These are phyloP conservation scores for Halcyon leucocephala DNA, from an alignment of 2,797 vertebrate species.

Conservation along the genomic window DNA sequence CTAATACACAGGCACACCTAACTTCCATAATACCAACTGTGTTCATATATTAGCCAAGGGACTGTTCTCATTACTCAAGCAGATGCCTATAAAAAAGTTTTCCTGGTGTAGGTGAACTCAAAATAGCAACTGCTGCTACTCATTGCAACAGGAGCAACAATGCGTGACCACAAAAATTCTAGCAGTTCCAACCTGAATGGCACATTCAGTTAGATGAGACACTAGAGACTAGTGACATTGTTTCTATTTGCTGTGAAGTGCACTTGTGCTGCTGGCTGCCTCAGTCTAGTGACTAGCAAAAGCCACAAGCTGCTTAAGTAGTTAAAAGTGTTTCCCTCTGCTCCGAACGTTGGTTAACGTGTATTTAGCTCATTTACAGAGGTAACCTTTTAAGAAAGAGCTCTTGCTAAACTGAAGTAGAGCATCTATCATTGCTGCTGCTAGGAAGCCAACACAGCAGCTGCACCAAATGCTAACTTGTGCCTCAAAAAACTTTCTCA, in stretches of 20 bases:
- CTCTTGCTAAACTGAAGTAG: not conserved
- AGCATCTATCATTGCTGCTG: not conserved
- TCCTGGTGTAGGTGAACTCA: not conserved
- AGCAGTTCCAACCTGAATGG: not conserved
- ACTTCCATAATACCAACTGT: not conserved
- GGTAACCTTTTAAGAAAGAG: not conserved
- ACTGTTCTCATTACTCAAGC: not conserved
- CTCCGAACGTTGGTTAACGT: not conserved
- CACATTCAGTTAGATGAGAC: not conserved
- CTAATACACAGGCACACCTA: not conserved
- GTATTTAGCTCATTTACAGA: not conserved
- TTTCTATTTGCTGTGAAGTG: not conserved
- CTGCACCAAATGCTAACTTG: not conserved
- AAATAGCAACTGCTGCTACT: not conserved
- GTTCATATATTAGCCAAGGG: not conserved
- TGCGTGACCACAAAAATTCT: not conserved
- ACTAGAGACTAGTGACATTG: not conserved
- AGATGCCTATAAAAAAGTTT: not conserved
- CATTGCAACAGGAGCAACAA: not conserved
- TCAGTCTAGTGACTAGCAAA: not conserved
- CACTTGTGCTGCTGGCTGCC: not conserved
- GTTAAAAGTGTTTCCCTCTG: not conserved
- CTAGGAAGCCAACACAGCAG: not conserved
- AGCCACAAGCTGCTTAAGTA: not conserved
- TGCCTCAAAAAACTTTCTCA: not conserved